A percentile compares a stretch with the other conserved stretches of the same genome.
These are phyloP conservation scores for Drosophila kikkawai DNA, from an alignment of 1,140 invertebrate genomes.

Conservation along the genomic window DNA sequence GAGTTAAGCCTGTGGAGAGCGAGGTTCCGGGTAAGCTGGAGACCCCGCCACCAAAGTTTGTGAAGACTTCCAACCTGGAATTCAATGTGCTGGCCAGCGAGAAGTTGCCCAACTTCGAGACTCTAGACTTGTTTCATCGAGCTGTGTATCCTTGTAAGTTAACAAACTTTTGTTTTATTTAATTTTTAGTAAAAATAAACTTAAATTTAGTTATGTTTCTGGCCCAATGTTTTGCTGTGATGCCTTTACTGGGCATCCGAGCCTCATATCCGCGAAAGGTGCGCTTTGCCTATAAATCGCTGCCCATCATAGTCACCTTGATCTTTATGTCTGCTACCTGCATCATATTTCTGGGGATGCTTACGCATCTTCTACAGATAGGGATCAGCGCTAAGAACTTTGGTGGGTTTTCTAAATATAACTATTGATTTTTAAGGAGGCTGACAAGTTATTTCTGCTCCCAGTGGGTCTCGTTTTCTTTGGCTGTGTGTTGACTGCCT, in stretches of 20 bases:
- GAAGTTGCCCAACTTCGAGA: constrained; percentile 40
- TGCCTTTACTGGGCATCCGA: constrained; percentile 67
- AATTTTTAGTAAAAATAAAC: neutral
- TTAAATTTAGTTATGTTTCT: constrained; percentile 67
- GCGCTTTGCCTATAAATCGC: constrained; percentile 58
- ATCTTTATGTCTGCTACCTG: constrained; percentile 57
- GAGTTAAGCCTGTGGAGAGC: neutral
- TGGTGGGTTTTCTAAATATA: constrained; percentile 40
- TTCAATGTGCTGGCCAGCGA: constrained; percentile 46
- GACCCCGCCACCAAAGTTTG: constrained; percentile 1
- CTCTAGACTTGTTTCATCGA: constrained; percentile 61
- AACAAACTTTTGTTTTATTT: neutral
- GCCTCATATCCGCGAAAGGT: constrained; percentile 55
- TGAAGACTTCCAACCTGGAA: constrained; percentile 18
- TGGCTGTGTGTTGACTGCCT: constrained; percentile 47
- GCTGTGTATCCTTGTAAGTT: constrained; percentile 66
- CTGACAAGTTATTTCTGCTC: neutral
- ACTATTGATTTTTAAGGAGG: neutral
- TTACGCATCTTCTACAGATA: constrained; percentile 58
- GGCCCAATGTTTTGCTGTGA: constrained; percentile 68
- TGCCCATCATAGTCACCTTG: constrained; percentile 55
- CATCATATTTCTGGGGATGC: constrained; percentile 44
- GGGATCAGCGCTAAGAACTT: constrained; percentile 78
- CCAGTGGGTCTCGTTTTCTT: constrained; percentile 75
- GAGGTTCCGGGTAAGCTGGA: constrained; percentile 5